Base-by-base conservation (phyloP, 1,140 invertebrate genomes). In the Ctenoplectra terminalis region DNA sequence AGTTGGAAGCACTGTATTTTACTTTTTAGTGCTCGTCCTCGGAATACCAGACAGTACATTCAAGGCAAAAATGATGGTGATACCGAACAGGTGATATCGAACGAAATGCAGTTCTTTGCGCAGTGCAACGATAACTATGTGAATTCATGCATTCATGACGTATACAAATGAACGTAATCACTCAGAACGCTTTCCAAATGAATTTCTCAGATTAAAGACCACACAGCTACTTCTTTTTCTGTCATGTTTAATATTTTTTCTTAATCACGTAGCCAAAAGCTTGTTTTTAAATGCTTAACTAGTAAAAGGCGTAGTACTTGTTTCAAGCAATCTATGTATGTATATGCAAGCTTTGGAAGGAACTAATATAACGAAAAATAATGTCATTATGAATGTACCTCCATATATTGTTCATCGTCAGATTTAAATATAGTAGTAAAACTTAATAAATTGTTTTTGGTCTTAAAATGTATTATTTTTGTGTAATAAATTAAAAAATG, bases 31-130 rank as follows among this genome's bases (percentile, higher is more conserved):
- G 72, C 58, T 50, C 23, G 34, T 5, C 52, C 46, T 23, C 52
- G 70, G 13, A 43, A 72, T 58, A 9, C 26, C 70, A 9, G 52
- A 1, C n/a, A 43, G 43, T 58, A 8, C 37, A 60, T 60, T 46
- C 37, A 17, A 58, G 26, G 26, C 17, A 56, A n/a, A n/a, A n/a
- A n/a, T n/a, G n/a, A n/a, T n/a, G n/a, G n/a, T n/a, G 20, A 58
- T 54, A 76, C 56, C 48, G 29, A 37, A 67, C 66, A 76, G 48
- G 46, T 76, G 63, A 43, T 66, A 76, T 76, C 74, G 61, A 76
- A 66, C 61, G 74, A 67, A 76, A 66, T 76, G 61, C 74, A 76
- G 74, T 67, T 43, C 74, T 66, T 66, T 48, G 61, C 37, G 61
- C 74, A 56, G 61, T 40, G 26, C 61, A 43, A 50, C 74, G 74